Base-by-base conservation (phyloP, 1,140 invertebrate species). In the Drosophila sulfurigaster region DNA sequence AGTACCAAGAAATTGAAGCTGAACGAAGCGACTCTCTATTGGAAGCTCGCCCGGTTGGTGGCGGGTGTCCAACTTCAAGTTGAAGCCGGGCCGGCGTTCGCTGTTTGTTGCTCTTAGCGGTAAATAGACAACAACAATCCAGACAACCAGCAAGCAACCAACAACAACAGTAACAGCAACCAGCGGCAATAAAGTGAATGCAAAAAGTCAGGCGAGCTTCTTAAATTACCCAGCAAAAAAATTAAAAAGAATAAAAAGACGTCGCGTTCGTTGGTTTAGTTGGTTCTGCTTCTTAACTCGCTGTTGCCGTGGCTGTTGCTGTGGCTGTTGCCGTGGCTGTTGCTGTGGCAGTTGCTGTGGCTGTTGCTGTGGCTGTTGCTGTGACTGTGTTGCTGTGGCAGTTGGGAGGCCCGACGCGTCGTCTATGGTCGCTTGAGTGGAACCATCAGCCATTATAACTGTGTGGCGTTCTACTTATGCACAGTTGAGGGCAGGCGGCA, bases 21-120 rank as follows among this genome's bases (percentile, higher is more conserved):
- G 49, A 45, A 32, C 48, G 45, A 79, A 56, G 52, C 62, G 48
- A 78, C 52, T 81, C 35, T 8, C 20, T 25, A 25, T 25, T 56
- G 68, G 60, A 43, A 69, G 65, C n/a, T 30, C 20, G 57, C n/a
- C 46, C 38, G 57, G 59, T 7, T 16, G 28, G 49, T 25, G 48
- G 20, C 30, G 74, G 68, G 78, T 78, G 62, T 85, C 65, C 66
- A 78, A 82, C 72, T 82, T 75, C 62, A 63, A 46, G 41, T 13
- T 13, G 49, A 52, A 52, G 46, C 41, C 57, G 57, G 54, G 74
- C 69, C 68, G 75, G 75, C 67, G 58, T 62, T 57, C 52, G 43
- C 73, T 80, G 81, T 82, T 82, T 83, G 77, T 83, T 88, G 80
- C 83, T 87, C 83, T 88, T 87, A 87, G 85, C 83, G 83, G 83